phyloP scores from a whole-genome alignment of 2,888 invertebrate species.

The Allophyes oxyacanthae region DNA sequence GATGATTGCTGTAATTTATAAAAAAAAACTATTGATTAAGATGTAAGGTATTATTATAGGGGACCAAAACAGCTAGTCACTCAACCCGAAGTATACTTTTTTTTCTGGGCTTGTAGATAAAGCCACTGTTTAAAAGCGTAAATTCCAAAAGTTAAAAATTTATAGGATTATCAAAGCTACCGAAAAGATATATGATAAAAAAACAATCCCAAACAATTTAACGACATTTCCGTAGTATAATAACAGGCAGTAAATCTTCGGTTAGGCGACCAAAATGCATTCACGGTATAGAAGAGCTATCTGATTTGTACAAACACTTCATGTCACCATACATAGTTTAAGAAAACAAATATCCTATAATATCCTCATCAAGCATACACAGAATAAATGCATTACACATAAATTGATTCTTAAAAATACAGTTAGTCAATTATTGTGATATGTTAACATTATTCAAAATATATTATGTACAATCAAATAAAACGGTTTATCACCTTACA shows the following conservation, averaged over 20 bases:
- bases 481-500: constrained; percentile 39
- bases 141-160: no score
- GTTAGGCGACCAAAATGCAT: no score
- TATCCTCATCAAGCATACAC: constrained; percentile 18
- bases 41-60: neutral
- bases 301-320: neutral
- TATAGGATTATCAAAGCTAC: no score
- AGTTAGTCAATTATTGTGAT: constrained; percentile 43
- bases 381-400: constrained; percentile 36
- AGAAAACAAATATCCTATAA: neutral
- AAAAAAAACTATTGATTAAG: no score
- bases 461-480: constrained; percentile 48
- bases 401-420: constrained; percentile 29
- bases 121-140: neutral
- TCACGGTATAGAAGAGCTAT: no score
- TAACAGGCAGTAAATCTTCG: no score
- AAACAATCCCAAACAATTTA: no score
- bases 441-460: constrained; percentile 47
- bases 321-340: neutral
- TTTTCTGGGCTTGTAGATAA: neutral
- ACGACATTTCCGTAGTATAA: no score
- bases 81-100: neutral
- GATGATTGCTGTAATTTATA: constrained; percentile 39
- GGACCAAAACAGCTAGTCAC: neutral
- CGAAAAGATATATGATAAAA: no score